phyloP scores from a whole-genome alignment of 1,140 invertebrate genomes.

The Drosophila persimilis region DNA sequence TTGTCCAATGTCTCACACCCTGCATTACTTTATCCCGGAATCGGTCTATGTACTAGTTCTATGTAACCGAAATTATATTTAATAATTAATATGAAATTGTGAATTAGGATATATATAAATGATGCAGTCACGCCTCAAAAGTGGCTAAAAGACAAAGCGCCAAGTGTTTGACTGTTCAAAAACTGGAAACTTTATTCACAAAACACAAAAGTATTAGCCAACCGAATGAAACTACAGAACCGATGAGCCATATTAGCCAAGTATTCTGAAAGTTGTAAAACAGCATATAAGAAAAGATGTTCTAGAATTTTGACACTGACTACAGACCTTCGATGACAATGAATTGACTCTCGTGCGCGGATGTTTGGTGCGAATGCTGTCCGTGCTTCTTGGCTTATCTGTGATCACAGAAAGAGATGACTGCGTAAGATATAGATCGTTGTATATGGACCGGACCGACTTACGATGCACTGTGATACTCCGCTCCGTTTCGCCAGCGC shows the following conservation, averaged over 20 bases:
- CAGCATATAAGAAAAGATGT: not conserved
- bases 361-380: conserved; percentile 68
- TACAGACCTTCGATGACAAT: conserved; percentile 75
- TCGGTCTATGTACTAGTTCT: conserved; percentile 19
- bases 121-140: conserved; percentile 46
- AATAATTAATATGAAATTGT: conserved; percentile 32
- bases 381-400: conserved; percentile 77
- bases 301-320: not conserved
- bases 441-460: too few species aligned
- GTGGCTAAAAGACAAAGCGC: conserved; percentile 56
- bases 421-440: too few species aligned
- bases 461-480: conserved; percentile 85
- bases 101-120: conserved; percentile 51
- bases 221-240: not conserved
- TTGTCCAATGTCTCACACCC: conserved; percentile 2
- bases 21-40: conserved; percentile 31
- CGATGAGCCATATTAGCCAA: conserved; percentile 34
- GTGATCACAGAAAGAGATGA: too few species aligned
- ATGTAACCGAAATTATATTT: conserved; percentile 39
- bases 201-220: conserved; percentile 48
- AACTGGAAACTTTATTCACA: conserved; percentile 55
- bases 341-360: conserved; percentile 68
- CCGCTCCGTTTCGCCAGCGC: conserved; percentile 85
- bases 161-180: conserved; percentile 30
- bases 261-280: conserved; percentile 47